Percentiles rank a stretch among this genome's conserved stretches.
Evolutionary conservation across 1,140 invertebrate species (phyloP).

Genomic region (Bombus balteatus): DNA sequence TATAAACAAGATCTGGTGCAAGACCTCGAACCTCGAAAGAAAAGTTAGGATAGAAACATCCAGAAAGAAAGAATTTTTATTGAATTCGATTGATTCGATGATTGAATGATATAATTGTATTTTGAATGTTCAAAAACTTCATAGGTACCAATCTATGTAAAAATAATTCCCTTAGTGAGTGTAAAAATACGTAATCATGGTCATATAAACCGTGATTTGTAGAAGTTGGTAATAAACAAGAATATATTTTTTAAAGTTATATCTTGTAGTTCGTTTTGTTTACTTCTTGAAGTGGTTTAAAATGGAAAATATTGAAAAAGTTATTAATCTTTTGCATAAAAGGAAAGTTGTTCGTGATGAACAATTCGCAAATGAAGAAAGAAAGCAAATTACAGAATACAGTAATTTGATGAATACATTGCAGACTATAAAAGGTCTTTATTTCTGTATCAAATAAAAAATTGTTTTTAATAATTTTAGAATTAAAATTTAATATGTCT

Average conservation of each 20-base stretch:
- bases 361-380: slow-evolving; percentile 28
- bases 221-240: not conserved
- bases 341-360: slow-evolving; percentile 28
- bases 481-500: not conserved
- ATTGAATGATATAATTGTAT: too few relatives aligned
- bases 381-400: slow-evolving; percentile 38
- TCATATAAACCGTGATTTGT: not conserved
- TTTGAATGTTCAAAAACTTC: not conserved
- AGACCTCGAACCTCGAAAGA: not conserved
- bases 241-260: not conserved
- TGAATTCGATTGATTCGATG: too few relatives aligned
- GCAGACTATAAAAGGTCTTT: slow-evolving; percentile 38
- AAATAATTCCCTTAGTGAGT: not conserved
- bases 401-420: slow-evolving; percentile 42
- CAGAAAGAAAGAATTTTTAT: not conserved
- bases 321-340: slow-evolving; percentile 44
- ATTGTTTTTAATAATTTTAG: slow-evolving; percentile 15
- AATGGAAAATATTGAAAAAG: slow-evolving; percentile 58
- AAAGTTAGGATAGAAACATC: not conserved
- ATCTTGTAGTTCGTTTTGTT: not conserved
- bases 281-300: not conserved
- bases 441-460: not conserved
- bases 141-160: not conserved
- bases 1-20: not conserved
- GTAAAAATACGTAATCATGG: not conserved